phyloP scores from a whole-genome alignment of 2,888 invertebrate species.

The Salpingus planirostris region DNA sequence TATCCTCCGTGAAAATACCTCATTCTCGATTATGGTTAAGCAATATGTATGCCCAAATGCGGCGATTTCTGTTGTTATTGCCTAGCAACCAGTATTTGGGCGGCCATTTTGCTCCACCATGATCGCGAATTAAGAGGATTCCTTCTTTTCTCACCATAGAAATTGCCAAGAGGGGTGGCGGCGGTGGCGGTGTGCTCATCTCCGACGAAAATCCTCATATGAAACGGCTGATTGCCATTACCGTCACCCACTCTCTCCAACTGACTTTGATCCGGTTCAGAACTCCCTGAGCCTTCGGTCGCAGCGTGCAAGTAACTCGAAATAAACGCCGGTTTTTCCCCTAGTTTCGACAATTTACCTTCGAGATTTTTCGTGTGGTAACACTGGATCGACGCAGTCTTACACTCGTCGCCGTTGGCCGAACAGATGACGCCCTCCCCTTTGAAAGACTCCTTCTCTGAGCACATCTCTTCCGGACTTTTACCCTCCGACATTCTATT shows the following conservation, averaged over 20 bases:
- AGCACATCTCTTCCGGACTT: conserved; percentile 27
- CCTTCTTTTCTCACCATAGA: conserved; percentile 36
- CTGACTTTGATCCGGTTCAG: conserved; percentile 31
- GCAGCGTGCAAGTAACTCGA: no score
- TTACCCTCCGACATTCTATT: conserved; percentile 14
- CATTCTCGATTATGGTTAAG: no score
- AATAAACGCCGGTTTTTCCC: no score
- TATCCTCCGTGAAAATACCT: no score
- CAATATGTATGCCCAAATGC: no score
- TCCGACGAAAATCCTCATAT: conserved; percentile 36
- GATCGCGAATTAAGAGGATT: no score
- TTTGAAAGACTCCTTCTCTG: conserved; percentile 24
- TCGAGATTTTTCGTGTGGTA: conserved; percentile 20
- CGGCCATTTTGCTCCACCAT: no score
- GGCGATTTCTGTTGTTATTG: no score
- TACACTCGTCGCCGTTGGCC: conserved; percentile 35
- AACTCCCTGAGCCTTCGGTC: conserved; percentile 31
- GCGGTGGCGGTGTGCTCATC: conserved; percentile 30
- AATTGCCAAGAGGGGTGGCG: conserved; percentile 26
- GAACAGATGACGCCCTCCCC: conserved; percentile 37
- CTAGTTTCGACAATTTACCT: neutral
- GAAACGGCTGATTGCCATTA: conserved; percentile 31
- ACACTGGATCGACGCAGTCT: conserved; percentile 36
- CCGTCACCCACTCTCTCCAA: conserved; percentile 27
- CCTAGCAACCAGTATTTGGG: no score